Base-by-base conservation (phyloP, 2,113 vertebrate genomes). In the Passer montanus region DNA sequence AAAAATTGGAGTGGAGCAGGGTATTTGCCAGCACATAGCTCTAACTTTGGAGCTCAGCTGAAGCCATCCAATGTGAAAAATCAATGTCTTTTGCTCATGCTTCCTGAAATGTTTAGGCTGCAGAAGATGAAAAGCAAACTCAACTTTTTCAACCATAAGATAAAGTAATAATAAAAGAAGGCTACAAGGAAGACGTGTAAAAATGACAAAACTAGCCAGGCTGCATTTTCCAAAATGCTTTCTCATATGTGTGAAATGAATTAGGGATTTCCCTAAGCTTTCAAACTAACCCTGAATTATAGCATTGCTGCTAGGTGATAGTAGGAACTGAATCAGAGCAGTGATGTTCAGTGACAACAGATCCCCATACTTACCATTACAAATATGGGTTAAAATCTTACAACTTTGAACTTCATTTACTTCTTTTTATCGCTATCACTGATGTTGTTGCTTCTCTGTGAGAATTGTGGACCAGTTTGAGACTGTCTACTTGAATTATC, bases 101-200 rank as follows among this genome's bases (percentile, higher is more conserved):
- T 96, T 96, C 66, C 56, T 90, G 84, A 94, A 94, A 70, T 59
- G 80, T 77, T 84, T 55, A 76, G 84, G 84, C 82, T 90, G 44
- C 24, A 87, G 81, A 88, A 95, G 90, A 79, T 83, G 70, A 63
- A 21, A 88, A 95, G 69, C 33, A 60, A 84, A 47, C 27, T 28
- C 73, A 77, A 73, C 28, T 35, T 79, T 90, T 90, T 80, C 63
- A 77, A 23, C 63, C 6, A 8, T 19, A 43, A 80, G 55, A 72
- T 69, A 81, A 94, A 91, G 53, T 66, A 78, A 75, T 70, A 89
- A 78, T 53, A 35, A 67, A 88, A 43, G 28, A 33, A 46, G 11
- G 6, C 37, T 63, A 9, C 17, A 30, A 76, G 44, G 43, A 90
- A 84, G 60, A 73, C 10, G 44, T 89, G 80, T 44, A 81, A 88